Base-by-base conservation (phyloP, 2,797 vertebrate species). In the Poeciliopsis presidionis region DNA sequence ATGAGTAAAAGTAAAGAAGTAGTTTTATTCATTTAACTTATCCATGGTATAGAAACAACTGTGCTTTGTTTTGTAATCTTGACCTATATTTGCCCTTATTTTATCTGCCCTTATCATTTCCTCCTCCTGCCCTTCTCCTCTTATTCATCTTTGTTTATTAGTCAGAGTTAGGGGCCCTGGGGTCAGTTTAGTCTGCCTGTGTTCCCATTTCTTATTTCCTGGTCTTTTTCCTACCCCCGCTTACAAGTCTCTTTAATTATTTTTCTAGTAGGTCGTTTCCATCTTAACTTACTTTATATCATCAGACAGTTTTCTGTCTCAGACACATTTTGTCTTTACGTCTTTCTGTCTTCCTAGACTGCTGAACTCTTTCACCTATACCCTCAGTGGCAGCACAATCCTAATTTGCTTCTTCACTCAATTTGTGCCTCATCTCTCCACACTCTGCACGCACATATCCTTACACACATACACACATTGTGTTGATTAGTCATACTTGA, bases 401-500 rank as follows among this genome's bases (percentile, higher is more conserved):
- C 78, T 85, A 86, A 90, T 91, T 90, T 86, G 83, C 85, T 88
- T 88, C 82, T 76, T 77, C 75, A 25, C 80, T 83, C 78, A 73
- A 86, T 87, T 79, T 4, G 13, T 71, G 82, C n/a, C 74, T 72
- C 28, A 46, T 53, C 57, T 59, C 46, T 43, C 43, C 73, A n/a
- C 28, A 51, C 22, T 55, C 18, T 20, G 22, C 55, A 74, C 63
- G 53, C 76, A 70, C 78, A 46, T 18, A 65, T 33, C 28, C 14
- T 28, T 33, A 61, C 61, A 65, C 61, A 39, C 36, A 9, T 1
- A 36, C 7, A 20, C 18, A 36, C 73, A 53, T 81, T 85, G 63
- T 90, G 88, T 90, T 74, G 86, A 92, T 93, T 91, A 88, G 89
- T 90, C 86, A 91, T 88, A 88, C 84, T 72, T 87, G 84, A 90